Evolutionary conservation across 2,797 vertebrate species (phyloP), one percentile per base, ranked within the genome.

Genomic region (Gadopsis marmoratus): DNA sequence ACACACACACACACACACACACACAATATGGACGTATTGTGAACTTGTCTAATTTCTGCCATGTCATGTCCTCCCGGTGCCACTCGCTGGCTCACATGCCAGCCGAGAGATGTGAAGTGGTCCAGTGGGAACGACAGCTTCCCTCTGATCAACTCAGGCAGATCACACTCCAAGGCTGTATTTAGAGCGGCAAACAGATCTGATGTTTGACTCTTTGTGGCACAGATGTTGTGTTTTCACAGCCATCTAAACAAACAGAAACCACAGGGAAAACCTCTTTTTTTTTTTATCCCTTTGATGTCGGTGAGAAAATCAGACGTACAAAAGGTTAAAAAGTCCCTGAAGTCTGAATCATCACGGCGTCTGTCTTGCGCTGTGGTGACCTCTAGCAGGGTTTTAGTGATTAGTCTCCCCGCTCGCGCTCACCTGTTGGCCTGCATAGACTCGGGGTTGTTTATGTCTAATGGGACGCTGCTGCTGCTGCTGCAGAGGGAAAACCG

Each of bases 341-440:
- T 8, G 9, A 33, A 54, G 31, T 65, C 39, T 48, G 29, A 74
- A 12, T 60, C 63, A 54, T 64, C 39, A 2, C 58, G 33, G 56
- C 54, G 37, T 73, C 53, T 65, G 31, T 74, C 9, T 11, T n/a
- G 56, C 69, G 48, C 45, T 65, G 71, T 17, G 31, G 31, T 48
- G 68, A 76, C 73, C 79, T 80, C 75, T 58, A 4, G 33, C 61
- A 19, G 81, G 35, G 79, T 83, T 89, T 67, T 51, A 33, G 78
- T 83, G 84, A 84, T 86, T 75, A 71, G 73, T 69, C 76, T 84
- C 39, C 56, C 56, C 70, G 64, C 79, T 74, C 77, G 83, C 79
- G 55, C 90, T 90, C 91, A 93, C 92, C 92, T 93, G 90, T 81
- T 2, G 87, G 90, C 88, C 80, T 83, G 79, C 80, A 56, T 68